Evolutionary conservation across 2,888 invertebrate species (phyloP).

Genomic region (Nomada ferruginata): DNA sequence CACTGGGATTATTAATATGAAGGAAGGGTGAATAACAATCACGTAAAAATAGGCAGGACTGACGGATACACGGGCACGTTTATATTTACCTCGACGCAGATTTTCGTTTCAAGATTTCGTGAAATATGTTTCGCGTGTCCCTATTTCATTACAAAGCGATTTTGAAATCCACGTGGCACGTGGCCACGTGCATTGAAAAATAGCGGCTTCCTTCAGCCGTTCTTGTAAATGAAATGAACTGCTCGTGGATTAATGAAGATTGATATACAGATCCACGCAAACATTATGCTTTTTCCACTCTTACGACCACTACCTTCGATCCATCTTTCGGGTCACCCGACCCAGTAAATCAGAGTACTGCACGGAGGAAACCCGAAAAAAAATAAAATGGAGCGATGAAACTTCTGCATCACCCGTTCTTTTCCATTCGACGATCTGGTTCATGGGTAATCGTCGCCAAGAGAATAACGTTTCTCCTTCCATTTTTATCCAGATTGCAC

Average conservation of each 20-base stretch:
- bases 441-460: not conserved
- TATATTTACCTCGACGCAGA: not conserved
- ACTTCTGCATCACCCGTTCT: not conserved
- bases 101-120: not conserved
- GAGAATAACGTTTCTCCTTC: not conserved
- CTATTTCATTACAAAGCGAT: not conserved
- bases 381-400: not conserved
- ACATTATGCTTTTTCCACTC: not conserved
- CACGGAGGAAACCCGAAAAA: not conserved
- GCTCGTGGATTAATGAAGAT: constrained; percentile 7
- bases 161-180: not conserved
- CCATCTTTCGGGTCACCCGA: not conserved
- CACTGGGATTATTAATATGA: not conserved
- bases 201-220: not conserved
- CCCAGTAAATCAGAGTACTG: not conserved
- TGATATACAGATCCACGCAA: not conserved
- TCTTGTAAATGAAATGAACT: constrained; percentile 4
- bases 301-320: not conserved
- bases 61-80: not conserved
- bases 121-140: not conserved
- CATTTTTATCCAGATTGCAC: not conserved
- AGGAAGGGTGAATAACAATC: not conserved
- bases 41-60: not conserved
- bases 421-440: not conserved
- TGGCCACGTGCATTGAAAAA: not conserved